Percentiles rank a stretch among this genome's conserved stretches.
Evolutionary conservation across 2,113 vertebrate genomes (phyloP).

Genomic region (Leptobrachium leishanense): DNA sequence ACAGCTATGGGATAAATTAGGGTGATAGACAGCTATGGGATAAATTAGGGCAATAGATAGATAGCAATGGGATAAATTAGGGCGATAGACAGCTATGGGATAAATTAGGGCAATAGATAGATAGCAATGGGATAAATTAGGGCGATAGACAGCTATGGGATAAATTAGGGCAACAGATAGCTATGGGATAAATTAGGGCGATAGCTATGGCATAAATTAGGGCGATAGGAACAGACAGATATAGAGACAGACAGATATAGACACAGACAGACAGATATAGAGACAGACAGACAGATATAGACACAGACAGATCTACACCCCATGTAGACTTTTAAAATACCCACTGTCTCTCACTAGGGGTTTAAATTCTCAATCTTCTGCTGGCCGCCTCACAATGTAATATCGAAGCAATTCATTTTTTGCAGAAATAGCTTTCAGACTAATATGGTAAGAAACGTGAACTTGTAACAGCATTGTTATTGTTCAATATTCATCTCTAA

Average conservation of each 20-base stretch:
- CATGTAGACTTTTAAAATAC: slow-evolving; percentile 12
- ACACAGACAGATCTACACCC: not conserved
- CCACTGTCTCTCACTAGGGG: slow-evolving; percentile 5
- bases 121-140: no score
- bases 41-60: no score
- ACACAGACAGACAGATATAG: not conserved
- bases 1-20: no score
- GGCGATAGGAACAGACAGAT: no score
- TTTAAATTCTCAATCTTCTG: slow-evolving; percentile 46
- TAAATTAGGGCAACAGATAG: no score
- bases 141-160: no score
- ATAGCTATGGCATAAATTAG: no score
- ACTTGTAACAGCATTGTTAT: slow-evolving; percentile 23
- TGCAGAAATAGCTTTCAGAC: slow-evolving; percentile 34
- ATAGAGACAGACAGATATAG: slow-evolving; percentile 1
- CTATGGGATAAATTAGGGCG: no score
- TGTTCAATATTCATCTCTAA: slow-evolving; percentile 47
- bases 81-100: no score
- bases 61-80: no score
- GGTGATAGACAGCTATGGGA: no score
- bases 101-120: no score
- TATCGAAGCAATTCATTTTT: slow-evolving; percentile 47
- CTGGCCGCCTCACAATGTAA: slow-evolving; percentile 44
- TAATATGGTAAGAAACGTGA: slow-evolving; percentile 41
- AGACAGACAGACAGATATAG: not conserved